Evolutionary conservation across 2,113 vertebrate species (phyloP), one percentile per base, ranked within the genome.

Genomic region (Lasiurus cinereus): DNA sequence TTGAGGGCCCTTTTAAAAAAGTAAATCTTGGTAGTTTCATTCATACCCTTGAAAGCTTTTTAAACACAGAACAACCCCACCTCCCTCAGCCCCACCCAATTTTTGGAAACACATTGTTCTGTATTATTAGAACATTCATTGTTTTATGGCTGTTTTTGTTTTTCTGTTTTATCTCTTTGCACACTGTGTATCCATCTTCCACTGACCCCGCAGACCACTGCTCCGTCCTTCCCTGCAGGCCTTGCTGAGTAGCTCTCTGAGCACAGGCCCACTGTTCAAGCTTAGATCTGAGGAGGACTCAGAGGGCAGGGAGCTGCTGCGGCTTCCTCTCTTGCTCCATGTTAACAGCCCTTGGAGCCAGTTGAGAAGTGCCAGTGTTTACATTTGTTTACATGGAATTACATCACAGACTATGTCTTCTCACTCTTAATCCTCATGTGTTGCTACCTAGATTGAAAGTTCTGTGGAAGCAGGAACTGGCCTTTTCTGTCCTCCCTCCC

Each of bases 71-170:
- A 22, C 21, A 70, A 19, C 10, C 9, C 64, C 21, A 8, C n/a
- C 31, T 36, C 0, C 18, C 43, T 62, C 59, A 62, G 59, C 24
- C 39, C 39, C 39, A 16, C 36, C 31, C 62, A 48, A 36, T 39
- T 79, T 83, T 62, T 93, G 77, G 83, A 95, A 93, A 85, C 64
- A 56, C 27, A 50, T 80, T 52, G 13, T 66, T 70, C 50, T 59
- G 91, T 87, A 59, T n/a, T 87, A 19, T 66, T 16, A 62, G 50
- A 87, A 48, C n/a, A 52, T 19, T 54, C 54, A 4, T 39, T 76
- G 29, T 43, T 80, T 85, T 76, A 19, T 31, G 18, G 33, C 21
- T 48, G 11, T 22, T 89, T 74, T 48, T 33, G 29, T 39, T 84
- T 87, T 78, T n/a, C 31, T 83, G 31, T 50, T 48, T 88, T 56